Base-by-base conservation (phyloP, 2,888 invertebrate genomes). In the Lysandra bellargus region DNA sequence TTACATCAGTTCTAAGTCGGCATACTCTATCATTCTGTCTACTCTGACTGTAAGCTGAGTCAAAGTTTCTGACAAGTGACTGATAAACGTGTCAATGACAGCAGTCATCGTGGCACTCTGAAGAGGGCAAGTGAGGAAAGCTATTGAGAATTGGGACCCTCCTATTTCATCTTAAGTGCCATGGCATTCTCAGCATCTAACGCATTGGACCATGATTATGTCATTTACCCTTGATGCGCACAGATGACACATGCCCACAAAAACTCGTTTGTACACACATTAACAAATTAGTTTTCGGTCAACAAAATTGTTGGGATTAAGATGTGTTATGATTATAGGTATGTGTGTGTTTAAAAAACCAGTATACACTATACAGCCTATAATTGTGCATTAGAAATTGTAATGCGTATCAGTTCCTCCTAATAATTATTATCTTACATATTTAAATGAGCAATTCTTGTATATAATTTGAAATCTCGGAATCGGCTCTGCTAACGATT, bases 141-240 rank as follows among this genome's bases (percentile, higher is more conserved):
- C 23, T 9, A 61, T 61, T 1, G 7, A 57, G 57, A 57, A 57
- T 57, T 57, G 57, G 57, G 57, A 57, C 14, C 4, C 14, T 57
- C 4, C 17, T 57, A 57, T 57, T 57, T 57, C 17, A 57, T 57
- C 17, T 57, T 17, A 57, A 57, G 57, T 57, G 53, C 53, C 53
- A 17, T 23, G 23, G 6, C 7, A n/a, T 40, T 73, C 40, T 40
- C 73, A 73, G 37, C 73, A 7, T 74, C 74, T 23, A 9, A 75
- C 30, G 49, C 78, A 69, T 14, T 79, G 78, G 64, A 23, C 53
- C 60, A 64, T 80, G 75, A 74, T 49, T 75, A 49, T 53, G 75
- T 74, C 40, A 74, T 12, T 9, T 9, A 74, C 40, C 75, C 75
- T 75, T 75, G 75, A 75, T n/a, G 57, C 57, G 57, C 14, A 44